Conservation (phyloP, 2,797 vertebrate genomes). For the Tapera naevia region DNA sequence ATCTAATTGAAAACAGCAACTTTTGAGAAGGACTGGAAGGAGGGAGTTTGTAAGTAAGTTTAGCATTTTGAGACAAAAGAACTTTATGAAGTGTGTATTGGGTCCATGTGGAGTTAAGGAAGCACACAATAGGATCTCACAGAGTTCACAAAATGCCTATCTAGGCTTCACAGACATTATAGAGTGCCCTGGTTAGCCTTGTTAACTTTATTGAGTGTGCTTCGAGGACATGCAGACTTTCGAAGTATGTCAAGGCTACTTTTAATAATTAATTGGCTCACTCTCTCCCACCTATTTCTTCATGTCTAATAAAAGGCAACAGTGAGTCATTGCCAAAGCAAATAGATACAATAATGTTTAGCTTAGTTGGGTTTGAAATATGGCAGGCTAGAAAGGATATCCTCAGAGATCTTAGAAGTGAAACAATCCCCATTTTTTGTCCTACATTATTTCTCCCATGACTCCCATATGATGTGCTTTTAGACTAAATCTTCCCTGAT, state of each 20-base stretch:
- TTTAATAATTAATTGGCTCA: conserved; percentile 34
- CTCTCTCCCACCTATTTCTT: conserved; percentile 6
- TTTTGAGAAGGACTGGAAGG: background rate
- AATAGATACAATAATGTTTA: background rate
- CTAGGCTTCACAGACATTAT: background rate
- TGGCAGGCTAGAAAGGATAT: background rate
- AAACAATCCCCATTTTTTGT: background rate
- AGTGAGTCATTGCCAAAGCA: background rate
- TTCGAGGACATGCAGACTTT: conserved; percentile 22
- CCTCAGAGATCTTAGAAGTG: background rate
- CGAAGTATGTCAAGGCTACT: conserved; percentile 3
- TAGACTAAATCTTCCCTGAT: background rate
- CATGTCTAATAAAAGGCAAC: conserved; percentile 1
- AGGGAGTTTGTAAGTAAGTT: background rate
- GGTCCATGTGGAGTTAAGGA: conserved; percentile 3
- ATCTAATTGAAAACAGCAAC: conserved; percentile 7
- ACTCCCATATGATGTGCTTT: background rate
- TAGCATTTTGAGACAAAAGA: background rate
- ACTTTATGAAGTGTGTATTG: conserved; percentile 47
- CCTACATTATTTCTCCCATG: background rate
- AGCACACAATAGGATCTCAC: background rate
- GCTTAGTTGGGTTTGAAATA: background rate
- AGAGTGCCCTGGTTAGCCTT: background rate
- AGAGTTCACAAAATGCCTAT: background rate
- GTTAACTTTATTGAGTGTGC: conserved; percentile 46